Evolutionary conservation across 2,113 vertebrate species (phyloP).

Genomic region (Mungos mungo): DNA sequence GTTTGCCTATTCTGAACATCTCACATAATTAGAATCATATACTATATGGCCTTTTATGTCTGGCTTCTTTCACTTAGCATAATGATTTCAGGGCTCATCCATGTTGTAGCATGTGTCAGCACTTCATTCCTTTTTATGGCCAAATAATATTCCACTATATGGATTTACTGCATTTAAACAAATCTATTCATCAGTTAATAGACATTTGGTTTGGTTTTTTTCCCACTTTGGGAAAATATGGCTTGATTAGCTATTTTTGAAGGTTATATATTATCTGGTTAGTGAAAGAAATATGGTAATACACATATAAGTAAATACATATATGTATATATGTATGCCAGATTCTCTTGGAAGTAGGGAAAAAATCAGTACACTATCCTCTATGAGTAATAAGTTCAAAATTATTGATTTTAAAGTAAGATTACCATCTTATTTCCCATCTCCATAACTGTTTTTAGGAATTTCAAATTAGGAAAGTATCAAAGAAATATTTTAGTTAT

Average conservation of each 20-base stretch:
- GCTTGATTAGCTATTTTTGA: conserved; percentile 9
- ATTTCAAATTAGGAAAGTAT: conserved; percentile 48
- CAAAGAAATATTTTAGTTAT: conserved; percentile 17
- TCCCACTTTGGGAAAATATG: neutral
- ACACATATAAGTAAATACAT: neutral
- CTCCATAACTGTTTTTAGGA: neutral
- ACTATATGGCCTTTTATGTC: neutral
- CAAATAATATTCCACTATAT: neutral
- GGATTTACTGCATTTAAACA: neutral
- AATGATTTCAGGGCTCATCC: neutral
- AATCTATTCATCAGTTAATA: neutral
- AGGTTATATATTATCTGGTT: neutral
- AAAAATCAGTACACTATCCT: neutral
- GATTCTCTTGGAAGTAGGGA: neutral
- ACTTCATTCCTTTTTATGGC: neutral
- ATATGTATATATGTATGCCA: neutral
- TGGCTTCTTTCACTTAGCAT: neutral
- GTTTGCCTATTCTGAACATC: neutral
- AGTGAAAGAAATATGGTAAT: neutral
- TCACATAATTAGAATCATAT: neutral
- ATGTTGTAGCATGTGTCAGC: neutral
- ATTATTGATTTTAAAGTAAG: conserved; percentile 23
- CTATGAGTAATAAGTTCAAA: neutral
- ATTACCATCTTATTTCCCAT: conserved; percentile 19
- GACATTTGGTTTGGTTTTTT: neutral